Percentiles rank a stretch among this genome's conserved stretches.
These are phyloP conservation scores for Oscheius sp. DNA, from an alignment of 1,140 invertebrate species.

Conservation along the genomic window DNA sequence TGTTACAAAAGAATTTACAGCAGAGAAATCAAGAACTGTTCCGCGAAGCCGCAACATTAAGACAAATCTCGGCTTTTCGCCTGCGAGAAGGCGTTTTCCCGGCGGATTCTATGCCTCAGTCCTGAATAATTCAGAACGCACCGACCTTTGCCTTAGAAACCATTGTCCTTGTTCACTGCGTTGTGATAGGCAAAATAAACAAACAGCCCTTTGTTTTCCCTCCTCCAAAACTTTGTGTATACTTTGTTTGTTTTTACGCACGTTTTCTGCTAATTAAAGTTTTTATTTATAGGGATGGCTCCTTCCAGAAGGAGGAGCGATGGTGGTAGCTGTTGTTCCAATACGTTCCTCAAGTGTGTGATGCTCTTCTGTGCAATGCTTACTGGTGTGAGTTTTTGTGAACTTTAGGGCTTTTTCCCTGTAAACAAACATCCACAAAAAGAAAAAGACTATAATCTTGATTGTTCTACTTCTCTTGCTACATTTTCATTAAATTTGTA, in stretches of 20 bases:
- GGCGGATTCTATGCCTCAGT: too few relatives aligned
- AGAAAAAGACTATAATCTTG: too few relatives aligned
- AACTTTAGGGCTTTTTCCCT: too few relatives aligned
- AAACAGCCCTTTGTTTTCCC: background rate
- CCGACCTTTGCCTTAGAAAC: background rate
- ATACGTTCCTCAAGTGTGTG: background rate
- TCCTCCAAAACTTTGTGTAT: too few relatives aligned
- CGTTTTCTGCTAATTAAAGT: background rate
- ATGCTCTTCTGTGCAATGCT: background rate
- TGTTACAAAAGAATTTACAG: too few relatives aligned
- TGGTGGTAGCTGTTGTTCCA: background rate
- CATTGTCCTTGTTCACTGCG: background rate
- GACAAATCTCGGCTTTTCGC: too few relatives aligned
- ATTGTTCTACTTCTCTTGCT: too few relatives aligned
- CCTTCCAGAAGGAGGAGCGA: background rate
- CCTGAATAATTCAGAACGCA: conserved; percentile 1
- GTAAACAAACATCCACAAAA: too few relatives aligned
- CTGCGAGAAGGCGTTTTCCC: too few relatives aligned
- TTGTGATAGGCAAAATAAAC: background rate
- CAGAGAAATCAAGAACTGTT: too few relatives aligned
- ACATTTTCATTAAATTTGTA: too few relatives aligned
- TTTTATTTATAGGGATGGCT: background rate
- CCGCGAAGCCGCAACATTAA: too few relatives aligned
- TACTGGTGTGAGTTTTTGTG: background rate
- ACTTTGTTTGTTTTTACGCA: background rate